Evolutionary conservation across 2,888 invertebrate genomes (phyloP), one percentile per base, ranked within the genome.

Genomic region (Charanyca ferruginea): DNA sequence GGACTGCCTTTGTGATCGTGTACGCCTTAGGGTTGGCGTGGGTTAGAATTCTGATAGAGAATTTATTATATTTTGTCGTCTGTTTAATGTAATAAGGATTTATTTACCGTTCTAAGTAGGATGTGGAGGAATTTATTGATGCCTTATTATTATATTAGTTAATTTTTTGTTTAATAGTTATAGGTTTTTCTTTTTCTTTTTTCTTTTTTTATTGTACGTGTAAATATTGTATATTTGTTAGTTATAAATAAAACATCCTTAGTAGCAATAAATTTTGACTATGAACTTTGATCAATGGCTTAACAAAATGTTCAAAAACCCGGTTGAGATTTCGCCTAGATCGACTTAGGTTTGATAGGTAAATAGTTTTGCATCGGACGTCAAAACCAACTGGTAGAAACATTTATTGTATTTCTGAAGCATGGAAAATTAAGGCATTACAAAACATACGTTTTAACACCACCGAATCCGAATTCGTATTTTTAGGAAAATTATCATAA

Each of bases 1-100:
- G 74, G 47, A 22, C 55, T 66, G 77, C 62, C 83, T 82, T 82
- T 82, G 81, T 82, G 73, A 65, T 83, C 61, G 42, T 60, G 42
- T 55, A 7, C 0, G 38, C 18, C 45, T 51, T 72, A 83, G 81
- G 81, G 81, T 41, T 80, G 81, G 23, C 61, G 28, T 49, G 18
- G 23, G n/a, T 47, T 42, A 3, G 1, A 23, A 47, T 22, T 32
- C 20, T 58, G 6, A 42, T 28, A 6, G 3, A 3, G 3, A 2
- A 23, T 38, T 63, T 45, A 23, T 61, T 68, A n/a, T n/a, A n/a
- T 25, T 38, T 41, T 28, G 2, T 7, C 7, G 11, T 54, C 3
- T 1, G 0, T 16, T 0, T 20, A 7, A 6, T 62, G 0, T 44
- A 0, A n/a, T 23, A 23, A 45, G 5, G 5, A 32, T 16, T 8